Evolutionary conservation across 2,888 invertebrate species (phyloP), one percentile per base, ranked within the genome.

Genomic region (Scrobipalpa costella): DNA sequence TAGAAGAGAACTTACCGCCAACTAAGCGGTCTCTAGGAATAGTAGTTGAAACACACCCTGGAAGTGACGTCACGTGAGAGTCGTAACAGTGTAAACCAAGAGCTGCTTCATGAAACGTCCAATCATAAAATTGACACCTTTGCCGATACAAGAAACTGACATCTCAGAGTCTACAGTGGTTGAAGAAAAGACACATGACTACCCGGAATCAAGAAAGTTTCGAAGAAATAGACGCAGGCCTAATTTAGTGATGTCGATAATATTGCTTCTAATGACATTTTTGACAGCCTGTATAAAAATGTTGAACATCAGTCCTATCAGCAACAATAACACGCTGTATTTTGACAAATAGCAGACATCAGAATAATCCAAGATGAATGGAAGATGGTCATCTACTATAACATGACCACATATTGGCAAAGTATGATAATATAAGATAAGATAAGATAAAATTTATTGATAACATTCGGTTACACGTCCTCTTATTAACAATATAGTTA

Each of bases 1-100:
- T 64, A n/a, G 67, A 68, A n/a, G 61, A 57, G 9, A 67, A 68
- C 47, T 21, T 67, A 57, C 69, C 64, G 40, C 50, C 69, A 8
- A 65, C 62, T 7, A 65, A 69, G 57, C 67, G 66, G 67, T 27
- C 61, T 6, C 49, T 69, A 65, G 40, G 40, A 40, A 40, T 3
- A 7, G 40, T 40, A 13, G 40, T 13, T n/a, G 13, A 40, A 40
- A 40, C 13, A 13, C 13, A 40, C 40, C 40, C 40, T 40, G 40
- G 40, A 40, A 40, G n/a, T 11, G 40, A 13, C n/a, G 40, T 40
- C 40, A 40, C 40, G 40, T 40, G 40, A 40, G 40, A 40, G 40
- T 40, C 11, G 40, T 40, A 11, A 40, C 40, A n/a, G 13, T 40
- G 40, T n/a, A n/a, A 40, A 40, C 40, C 40, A 40, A 40, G n/a